Percentiles rank a stretch among this genome's conserved stretches.
These are phyloP conservation scores for Benthosema pterotum DNA, from an alignment of 2,797 vertebrate genomes.

Conservation along the genomic window DNA sequence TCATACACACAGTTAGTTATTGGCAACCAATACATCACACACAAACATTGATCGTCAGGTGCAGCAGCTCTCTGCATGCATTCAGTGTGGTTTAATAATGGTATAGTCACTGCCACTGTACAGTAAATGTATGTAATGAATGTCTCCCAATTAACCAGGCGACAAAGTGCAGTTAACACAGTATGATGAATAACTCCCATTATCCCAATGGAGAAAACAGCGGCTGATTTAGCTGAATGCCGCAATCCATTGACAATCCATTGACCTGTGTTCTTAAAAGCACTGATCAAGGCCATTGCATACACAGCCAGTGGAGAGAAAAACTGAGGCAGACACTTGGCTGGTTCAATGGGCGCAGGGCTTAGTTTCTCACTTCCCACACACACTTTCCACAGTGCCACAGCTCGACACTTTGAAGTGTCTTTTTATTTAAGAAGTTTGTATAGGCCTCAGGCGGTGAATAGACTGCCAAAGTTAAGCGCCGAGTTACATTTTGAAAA, in stretches of 20 bases:
- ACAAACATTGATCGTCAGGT: no score
- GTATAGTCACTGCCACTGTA: no score
- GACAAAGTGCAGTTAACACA: no score
- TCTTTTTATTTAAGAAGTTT: background rate
- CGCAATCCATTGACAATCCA: background rate
- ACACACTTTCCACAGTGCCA: background rate
- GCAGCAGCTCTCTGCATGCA: no score
- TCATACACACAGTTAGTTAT: no score
- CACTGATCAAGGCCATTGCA: slow-evolving; percentile 2
- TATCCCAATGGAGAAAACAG: background rate
- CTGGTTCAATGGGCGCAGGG: background rate
- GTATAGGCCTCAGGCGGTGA: background rate
- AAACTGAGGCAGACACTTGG: background rate
- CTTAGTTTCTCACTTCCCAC: background rate
- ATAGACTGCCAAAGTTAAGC: background rate
- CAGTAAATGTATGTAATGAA: no score
- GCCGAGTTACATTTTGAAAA: background rate
- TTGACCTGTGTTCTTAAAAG: background rate
- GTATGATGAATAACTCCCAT: no score
- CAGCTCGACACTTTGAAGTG: background rate
- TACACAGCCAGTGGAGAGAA: background rate
- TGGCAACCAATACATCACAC: no score
- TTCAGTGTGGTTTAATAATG: no score
- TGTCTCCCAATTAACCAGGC: no score
- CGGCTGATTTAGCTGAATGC: background rate